A percentile compares a stretch with the other conserved stretches of the same genome.
phyloP scores from a whole-genome alignment of 2,797 vertebrate species.

The Brotula barbata region DNA sequence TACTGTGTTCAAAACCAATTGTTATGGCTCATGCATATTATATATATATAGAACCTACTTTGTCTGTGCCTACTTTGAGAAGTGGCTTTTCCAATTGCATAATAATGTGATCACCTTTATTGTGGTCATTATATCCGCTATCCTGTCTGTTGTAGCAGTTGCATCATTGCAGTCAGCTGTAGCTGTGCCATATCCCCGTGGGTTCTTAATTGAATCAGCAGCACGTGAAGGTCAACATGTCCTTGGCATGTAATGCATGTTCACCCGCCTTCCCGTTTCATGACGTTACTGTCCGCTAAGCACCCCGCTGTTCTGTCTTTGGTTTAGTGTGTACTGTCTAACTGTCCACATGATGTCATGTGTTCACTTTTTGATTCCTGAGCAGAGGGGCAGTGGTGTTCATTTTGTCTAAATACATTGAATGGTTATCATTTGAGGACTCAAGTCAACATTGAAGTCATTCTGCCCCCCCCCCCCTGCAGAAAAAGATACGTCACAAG shows the following conservation, averaged over 20 bases:
- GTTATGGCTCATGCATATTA: too few relatives aligned
- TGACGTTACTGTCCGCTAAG: constrained; percentile 71
- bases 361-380: not conserved
- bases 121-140: constrained; percentile 10
- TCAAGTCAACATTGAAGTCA: constrained; percentile 26
- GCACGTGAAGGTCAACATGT: constrained; percentile 76
- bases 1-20: too few relatives aligned
- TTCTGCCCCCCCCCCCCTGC: constrained; percentile 32
- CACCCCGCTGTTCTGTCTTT: constrained; percentile 30
- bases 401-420: too few relatives aligned
- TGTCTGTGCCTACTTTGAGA: too few relatives aligned
- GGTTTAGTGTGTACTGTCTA: constrained; percentile 1
- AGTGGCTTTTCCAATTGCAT: too few relatives aligned
- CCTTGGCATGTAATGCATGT: constrained; percentile 77
- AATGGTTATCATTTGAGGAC: too few relatives aligned
- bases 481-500: constrained; percentile 37
- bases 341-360: constrained; percentile 5
- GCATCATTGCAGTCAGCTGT: constrained; percentile 47
- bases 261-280: constrained; percentile 52
- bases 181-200: constrained; percentile 26
- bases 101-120: not conserved
- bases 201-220: constrained; percentile 57
- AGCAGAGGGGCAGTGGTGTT: not conserved
- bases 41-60: too few relatives aligned
- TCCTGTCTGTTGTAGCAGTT: constrained; percentile 19